phyloP scores from a whole-genome alignment of 2,113 vertebrate species.

The Dolichotis patagonum region DNA sequence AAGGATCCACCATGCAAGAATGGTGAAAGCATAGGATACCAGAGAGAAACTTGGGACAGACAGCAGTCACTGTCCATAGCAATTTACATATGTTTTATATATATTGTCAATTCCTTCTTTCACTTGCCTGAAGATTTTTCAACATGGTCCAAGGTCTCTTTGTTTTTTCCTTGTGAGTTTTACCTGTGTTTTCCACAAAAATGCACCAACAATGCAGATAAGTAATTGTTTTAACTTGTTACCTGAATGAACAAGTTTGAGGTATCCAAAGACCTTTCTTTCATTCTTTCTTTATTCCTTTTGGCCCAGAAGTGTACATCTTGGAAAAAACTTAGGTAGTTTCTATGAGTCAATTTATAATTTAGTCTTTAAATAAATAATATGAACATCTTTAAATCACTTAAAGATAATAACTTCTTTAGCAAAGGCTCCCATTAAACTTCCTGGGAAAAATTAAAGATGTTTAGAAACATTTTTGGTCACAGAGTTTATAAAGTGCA shows the following conservation, averaged over 20 bases:
- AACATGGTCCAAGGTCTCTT: background rate
- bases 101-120: background rate
- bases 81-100: background rate
- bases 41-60: too few species aligned
- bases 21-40: background rate
- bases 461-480: background rate
- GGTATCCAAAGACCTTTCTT: background rate
- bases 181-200: background rate
- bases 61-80: background rate
- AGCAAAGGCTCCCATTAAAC: background rate
- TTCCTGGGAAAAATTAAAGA: background rate
- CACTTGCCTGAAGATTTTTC: background rate
- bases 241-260: background rate
- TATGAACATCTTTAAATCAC: background rate
- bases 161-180: background rate
- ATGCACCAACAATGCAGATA: background rate
- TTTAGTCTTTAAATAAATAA: background rate
- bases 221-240: background rate
- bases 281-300: background rate
- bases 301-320: background rate
- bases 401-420: background rate
- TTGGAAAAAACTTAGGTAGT: background rate
- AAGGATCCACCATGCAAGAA: background rate
- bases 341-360: background rate
- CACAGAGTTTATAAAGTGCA: background rate